phyloP scores from a whole-genome alignment of 2,113 vertebrate species.

The Syngnathus scovelli region DNA sequence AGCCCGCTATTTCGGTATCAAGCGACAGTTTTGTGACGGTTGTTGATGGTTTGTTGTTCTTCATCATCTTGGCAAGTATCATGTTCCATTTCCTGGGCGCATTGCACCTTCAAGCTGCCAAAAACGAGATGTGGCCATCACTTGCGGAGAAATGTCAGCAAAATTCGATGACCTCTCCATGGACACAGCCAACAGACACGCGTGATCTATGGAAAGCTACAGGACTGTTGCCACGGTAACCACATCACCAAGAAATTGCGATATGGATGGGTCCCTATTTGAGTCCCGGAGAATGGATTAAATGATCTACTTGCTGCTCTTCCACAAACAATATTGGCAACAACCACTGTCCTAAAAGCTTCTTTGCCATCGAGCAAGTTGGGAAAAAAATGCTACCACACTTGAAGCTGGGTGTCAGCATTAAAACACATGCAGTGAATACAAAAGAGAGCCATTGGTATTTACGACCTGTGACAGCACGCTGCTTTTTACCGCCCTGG shows the following conservation, averaged over 20 bases:
- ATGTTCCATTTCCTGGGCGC: too few species aligned
- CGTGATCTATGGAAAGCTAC: neutral
- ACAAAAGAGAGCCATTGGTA: slow-evolving; percentile 23
- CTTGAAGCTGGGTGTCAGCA: neutral
- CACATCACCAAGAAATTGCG: neutral
- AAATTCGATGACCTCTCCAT: neutral
- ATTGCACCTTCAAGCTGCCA: too few species aligned
- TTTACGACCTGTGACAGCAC: slow-evolving; percentile 41
- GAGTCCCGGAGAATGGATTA: neutral
- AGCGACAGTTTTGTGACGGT: too few species aligned
- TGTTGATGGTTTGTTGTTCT: too few species aligned
- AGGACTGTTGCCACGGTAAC: neutral
- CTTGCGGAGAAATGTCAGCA: neutral
- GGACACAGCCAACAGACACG: neutral
- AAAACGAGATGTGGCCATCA: neutral
- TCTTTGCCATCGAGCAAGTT: neutral
- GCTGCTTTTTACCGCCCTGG: slow-evolving; percentile 27
- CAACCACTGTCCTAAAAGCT: too few species aligned
- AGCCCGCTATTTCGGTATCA: too few species aligned
- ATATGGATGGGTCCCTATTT: neutral
- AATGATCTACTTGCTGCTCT: neutral
- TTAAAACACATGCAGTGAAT: slow-evolving; percentile 2
- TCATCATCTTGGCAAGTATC: too few species aligned
- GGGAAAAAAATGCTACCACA: neutral
- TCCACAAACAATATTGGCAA: neutral